phyloP scores from a whole-genome alignment of 23 tunicate species.

The Botrylloides violaceus region DNA sequence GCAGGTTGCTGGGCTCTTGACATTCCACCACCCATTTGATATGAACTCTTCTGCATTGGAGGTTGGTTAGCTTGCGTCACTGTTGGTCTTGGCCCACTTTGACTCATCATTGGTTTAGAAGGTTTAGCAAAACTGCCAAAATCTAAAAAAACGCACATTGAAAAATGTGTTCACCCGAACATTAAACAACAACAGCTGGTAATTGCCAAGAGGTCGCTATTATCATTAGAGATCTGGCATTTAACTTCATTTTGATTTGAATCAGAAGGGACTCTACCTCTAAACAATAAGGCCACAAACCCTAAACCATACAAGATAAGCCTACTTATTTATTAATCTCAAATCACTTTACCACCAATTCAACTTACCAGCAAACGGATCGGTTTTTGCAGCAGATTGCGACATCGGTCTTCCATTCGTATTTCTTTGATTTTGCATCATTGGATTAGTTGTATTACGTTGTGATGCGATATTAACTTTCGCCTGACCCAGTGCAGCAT shows the following conservation, averaged over 20 bases:
- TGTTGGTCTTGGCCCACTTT: not conserved
- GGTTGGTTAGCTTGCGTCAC: conserved; percentile 15
- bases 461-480: not conserved
- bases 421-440: conserved; percentile 4
- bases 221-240: no score
- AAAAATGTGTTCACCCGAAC: no score
- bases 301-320: no score
- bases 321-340: no score
- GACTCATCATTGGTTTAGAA: conserved; percentile 2
- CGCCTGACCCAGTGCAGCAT: not conserved
- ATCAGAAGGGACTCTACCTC: no score
- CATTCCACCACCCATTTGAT: conserved; percentile 8
- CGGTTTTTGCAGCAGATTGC: conserved; percentile 23
- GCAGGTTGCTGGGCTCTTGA: conserved; percentile 22
- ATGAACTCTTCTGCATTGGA: conserved; percentile 2
- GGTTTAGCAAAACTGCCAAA: conserved; percentile 42
- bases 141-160: conserved; percentile 22
- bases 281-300: no score
- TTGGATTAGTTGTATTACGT: not conserved
- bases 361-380: conserved; percentile 15
- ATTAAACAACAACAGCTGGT: no score
- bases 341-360: no score
- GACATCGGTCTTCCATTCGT: not conserved
- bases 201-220: no score
- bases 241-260: no score